phyloP scores from a whole-genome alignment of 92 coral and sea anemone species.

The Umimayanthus chanpuru region DNA sequence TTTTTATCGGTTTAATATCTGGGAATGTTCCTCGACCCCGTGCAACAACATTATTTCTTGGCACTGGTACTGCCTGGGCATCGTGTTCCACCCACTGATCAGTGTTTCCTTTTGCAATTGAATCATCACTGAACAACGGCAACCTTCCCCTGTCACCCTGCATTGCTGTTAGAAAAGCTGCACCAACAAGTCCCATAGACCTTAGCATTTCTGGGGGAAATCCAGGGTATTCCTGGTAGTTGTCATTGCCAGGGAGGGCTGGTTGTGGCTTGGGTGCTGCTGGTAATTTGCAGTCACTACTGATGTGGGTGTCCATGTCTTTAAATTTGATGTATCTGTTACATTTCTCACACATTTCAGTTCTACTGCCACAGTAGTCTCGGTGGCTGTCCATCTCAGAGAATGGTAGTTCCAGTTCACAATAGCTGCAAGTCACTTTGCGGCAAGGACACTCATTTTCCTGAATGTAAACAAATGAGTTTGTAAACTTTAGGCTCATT shows the following conservation, averaged over 20 bases:
- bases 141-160: constrained; percentile 10
- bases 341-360: constrained; percentile 87
- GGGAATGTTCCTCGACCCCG: constrained; percentile 29
- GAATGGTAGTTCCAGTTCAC: constrained; percentile 82
- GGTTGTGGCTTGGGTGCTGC: constrained; percentile 37
- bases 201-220: constrained; percentile 38
- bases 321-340: constrained; percentile 69
- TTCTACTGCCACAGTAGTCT: constrained; percentile 92
- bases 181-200: constrained; percentile 38
- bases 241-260: background rate
- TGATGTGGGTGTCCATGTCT: constrained; percentile 73
- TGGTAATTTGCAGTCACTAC: constrained; percentile 73
- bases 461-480: constrained; percentile 41
- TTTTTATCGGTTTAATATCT: constrained; percentile 1
- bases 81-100: constrained; percentile 1
- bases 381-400: constrained; percentile 77
- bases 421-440: constrained; percentile 68
- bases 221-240: constrained; percentile 6
- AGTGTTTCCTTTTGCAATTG: constrained; percentile 5
- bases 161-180: constrained; percentile 40
- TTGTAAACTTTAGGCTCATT: too few relatives aligned
- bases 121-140: constrained; percentile 1
- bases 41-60: constrained; percentile 43
- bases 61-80: background rate
- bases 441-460: constrained; percentile 77